Conservation (phyloP, 2,888 invertebrate species). For the Ormyrus labotus region DNA sequence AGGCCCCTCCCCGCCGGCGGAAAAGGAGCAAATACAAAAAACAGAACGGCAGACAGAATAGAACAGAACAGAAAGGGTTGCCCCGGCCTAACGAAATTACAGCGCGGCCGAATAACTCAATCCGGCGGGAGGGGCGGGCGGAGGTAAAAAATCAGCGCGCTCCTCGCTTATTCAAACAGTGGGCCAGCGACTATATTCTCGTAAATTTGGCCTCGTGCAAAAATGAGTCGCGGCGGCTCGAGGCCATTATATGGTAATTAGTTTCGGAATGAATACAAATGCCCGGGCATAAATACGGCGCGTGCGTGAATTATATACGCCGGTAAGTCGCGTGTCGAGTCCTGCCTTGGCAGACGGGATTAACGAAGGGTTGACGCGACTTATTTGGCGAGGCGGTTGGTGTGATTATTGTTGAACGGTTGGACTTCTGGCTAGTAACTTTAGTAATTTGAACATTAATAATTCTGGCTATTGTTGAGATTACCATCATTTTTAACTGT, state of each 20-base stretch:
- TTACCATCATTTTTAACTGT: no score
- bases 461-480: no score
- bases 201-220: constrained; percentile 42
- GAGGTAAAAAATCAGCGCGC: constrained; percentile 31
- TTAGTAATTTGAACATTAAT: no score
- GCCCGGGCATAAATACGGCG: constrained; percentile 59
- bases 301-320: no score
- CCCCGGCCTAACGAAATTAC: constrained; percentile 33
- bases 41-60: neutral
- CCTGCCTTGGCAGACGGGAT: no score
- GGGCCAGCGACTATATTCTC: constrained; percentile 4
- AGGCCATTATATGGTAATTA: constrained; percentile 62
- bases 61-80: neutral
- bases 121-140: neutral
- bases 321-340: no score
- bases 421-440: no score
- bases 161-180: constrained; percentile 49
- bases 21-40: constrained; percentile 23
- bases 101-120: constrained; percentile 43
- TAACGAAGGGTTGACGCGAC: no score
- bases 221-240: constrained; percentile 28
- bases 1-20: neutral
- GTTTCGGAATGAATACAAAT: constrained; percentile 65
- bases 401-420: no score
- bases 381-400: no score